Conservation (phyloP, 2,888 invertebrate genomes). For the Cecidostiba fungosa region DNA sequence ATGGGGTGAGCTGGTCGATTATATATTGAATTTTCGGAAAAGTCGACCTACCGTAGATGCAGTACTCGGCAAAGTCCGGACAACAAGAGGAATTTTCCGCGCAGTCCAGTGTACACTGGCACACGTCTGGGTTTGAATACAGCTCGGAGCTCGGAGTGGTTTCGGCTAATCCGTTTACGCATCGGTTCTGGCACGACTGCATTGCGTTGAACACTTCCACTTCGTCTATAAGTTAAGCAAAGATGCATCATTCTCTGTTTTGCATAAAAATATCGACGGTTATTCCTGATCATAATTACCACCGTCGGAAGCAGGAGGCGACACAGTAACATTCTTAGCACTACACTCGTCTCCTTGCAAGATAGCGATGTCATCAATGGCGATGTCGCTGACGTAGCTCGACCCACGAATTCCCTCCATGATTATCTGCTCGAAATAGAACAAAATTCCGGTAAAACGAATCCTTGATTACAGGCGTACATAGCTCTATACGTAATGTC, state of each 20-base stretch:
- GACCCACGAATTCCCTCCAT: constrained; percentile 88
- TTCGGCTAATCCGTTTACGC: constrained; percentile 66
- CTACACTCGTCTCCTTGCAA: constrained; percentile 83
- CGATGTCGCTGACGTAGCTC: constrained; percentile 88
- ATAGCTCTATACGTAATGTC: neutral
- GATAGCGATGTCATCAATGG: constrained; percentile 89
- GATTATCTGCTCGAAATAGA: constrained; percentile 83
- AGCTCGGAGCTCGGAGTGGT: constrained; percentile 60
- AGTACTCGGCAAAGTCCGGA: constrained; percentile 84
- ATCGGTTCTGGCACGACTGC: constrained; percentile 76
- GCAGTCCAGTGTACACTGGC: constrained; percentile 84
- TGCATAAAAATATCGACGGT: neutral
- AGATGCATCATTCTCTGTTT: neutral
- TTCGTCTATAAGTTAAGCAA: constrained; percentile 71
- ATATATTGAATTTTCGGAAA: neutral
- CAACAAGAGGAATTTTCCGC: constrained; percentile 84
- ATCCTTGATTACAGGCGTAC: neutral
- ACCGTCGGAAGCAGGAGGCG: constrained; percentile 57
- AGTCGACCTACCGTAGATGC: constrained; percentile 79
- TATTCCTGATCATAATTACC: constrained; percentile 66
- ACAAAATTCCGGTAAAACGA: neutral
- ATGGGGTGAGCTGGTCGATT: neutral
- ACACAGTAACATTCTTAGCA: constrained; percentile 62
- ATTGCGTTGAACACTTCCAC: constrained; percentile 74
- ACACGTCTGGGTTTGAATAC: constrained; percentile 76